Base-by-base conservation (phyloP, 2,888 invertebrate genomes). In the Cheilosia vulpina region DNA sequence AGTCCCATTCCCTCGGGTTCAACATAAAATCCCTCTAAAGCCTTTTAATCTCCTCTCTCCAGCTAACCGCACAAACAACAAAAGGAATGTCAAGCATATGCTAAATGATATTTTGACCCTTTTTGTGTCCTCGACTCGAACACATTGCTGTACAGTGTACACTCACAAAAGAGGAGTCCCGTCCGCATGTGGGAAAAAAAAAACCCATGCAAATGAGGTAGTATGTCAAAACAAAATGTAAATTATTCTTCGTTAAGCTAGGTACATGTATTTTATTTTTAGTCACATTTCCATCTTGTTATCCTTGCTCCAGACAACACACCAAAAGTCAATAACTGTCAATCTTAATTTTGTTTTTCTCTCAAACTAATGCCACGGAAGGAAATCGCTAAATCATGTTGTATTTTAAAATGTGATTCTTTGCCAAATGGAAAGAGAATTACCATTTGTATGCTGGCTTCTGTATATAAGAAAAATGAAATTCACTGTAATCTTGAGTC, bases 21-120 rank as follows among this genome's bases (percentile, higher is more conserved):
- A 1, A 5, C 50, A 52, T 24, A 50, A 38, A 55, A 21, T 43
- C 19, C 24, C 13, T 47, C 15, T 2, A 19, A 47, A 19, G 6
- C 27, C 27, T 52, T 66, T 21, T 53, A 38, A 27, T 41, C 21
- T 31, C 45, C 24, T 1, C 19, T 45, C 24, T 11, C 60, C 60
- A 41, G 15, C 27, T 17, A 72, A 62, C 45, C 58, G 19, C 71
- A 47, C 38, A 9, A 21, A 24, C 47, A 17, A 43, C 66, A 50
- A 63, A 72, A n/a, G 43, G 57, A 75, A 66, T 80, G 75, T 80
- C 80, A 80, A 80, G 62, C 80, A 63, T 75, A 80, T 80, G 80
- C 50, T 80, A 80, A 80, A 71, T 52, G 43, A 55, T 60, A 38
- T 80, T 68, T 80, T 68, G 68, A 75, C 80, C 66, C 68, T 68